These are phyloP conservation scores for Diabrotica virgifera DNA, from an alignment of 1,140 invertebrate species.

Conservation along the genomic window DNA sequence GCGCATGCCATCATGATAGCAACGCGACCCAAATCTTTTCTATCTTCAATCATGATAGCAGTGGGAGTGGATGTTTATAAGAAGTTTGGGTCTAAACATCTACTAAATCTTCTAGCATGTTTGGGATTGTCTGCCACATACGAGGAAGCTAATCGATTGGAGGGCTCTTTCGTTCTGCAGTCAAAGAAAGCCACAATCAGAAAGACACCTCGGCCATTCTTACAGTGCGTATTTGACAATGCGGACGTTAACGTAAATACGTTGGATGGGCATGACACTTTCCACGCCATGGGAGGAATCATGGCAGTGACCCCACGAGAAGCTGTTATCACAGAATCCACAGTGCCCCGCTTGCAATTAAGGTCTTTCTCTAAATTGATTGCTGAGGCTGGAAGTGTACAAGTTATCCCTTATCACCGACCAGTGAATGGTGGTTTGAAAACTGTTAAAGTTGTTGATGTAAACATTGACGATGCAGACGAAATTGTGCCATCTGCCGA, in stretches of 20 bases:
- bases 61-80: background rate
- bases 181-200: background rate
- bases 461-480: background rate
- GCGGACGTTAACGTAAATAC: background rate
- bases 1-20: background rate
- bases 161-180: background rate
- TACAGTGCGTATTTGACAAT: background rate
- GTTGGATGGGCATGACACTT: background rate
- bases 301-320: too few species aligned
- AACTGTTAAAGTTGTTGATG: background rate
- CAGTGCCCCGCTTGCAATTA: too few species aligned
- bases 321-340: too few species aligned
- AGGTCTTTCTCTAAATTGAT: too few species aligned
- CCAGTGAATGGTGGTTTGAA: too few species aligned
- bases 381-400: too few species aligned
- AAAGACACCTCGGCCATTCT: background rate
- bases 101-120: background rate
- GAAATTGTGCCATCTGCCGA: too few species aligned
- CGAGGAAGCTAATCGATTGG: background rate
- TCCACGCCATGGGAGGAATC: background rate
- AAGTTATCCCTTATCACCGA: background rate
- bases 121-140: background rate
- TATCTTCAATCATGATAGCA: background rate
- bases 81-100: background rate
- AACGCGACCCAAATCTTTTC: background rate